Conservation (phyloP, 1,140 invertebrate genomes). For the Pseudomyrmex gracilis region DNA sequence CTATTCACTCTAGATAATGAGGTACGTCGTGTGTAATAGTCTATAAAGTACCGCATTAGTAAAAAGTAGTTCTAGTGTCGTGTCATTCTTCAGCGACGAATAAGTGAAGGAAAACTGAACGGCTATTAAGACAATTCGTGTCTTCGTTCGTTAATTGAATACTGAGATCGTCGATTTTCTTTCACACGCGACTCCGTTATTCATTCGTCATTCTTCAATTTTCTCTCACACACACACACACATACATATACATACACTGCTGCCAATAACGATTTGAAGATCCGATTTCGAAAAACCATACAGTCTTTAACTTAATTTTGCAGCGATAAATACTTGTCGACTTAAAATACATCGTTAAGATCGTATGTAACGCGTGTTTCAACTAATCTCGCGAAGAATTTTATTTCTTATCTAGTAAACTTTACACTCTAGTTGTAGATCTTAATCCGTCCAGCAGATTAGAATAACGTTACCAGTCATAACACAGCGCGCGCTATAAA, state of each 20-base stretch:
- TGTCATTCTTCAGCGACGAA: not conserved
- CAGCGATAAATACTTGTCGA: conserved; percentile 28
- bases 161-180: conserved; percentile 29
- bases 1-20: too few species aligned
- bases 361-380: not conserved
- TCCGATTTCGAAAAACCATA: conserved; percentile 4
- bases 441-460: conserved; percentile 46
- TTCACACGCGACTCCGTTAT: not conserved
- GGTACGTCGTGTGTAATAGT: too few species aligned
- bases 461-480: not conserved
- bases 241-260: not conserved
- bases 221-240: not conserved
- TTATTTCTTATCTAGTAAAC: not conserved
- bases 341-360: not conserved
- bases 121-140: not conserved
- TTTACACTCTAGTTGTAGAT: conserved; percentile 4
- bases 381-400: conserved; percentile 18
- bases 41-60: too few species aligned
- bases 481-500: not conserved
- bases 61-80: too few species aligned
- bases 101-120: conserved; percentile 1
- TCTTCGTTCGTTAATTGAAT: conserved; percentile 54
- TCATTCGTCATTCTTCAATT: not conserved
- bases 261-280: conserved; percentile 6
- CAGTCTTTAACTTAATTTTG: conserved; percentile 12